Percentiles rank a stretch among this genome's conserved stretches.
These are phyloP conservation scores for Capromys pilorides DNA, from an alignment of 2,797 vertebrate species.

Conservation along the genomic window DNA sequence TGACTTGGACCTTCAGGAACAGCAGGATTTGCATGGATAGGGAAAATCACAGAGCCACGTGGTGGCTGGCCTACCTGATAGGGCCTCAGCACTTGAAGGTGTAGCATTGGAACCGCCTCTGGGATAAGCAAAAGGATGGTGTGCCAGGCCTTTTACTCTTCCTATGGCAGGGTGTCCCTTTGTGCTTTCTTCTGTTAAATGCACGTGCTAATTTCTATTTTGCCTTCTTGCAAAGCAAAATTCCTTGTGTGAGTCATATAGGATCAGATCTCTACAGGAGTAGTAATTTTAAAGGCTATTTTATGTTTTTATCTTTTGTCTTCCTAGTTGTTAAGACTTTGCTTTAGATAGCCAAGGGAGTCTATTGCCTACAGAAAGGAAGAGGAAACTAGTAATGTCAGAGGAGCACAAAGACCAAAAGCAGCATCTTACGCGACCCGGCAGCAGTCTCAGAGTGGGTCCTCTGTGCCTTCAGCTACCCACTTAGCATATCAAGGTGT, in stretches of 20 bases:
- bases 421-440: background rate
- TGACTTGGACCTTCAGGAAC: background rate
- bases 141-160: background rate
- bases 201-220: background rate
- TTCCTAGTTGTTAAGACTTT: background rate
- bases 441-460: background rate
- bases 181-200: background rate
- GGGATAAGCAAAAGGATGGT: background rate
- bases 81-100: background rate
- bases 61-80: background rate
- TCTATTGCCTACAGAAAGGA: background rate
- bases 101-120: background rate
- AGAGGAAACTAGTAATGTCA: background rate
- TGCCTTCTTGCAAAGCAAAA: slow-evolving; percentile 24
- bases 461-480: background rate
- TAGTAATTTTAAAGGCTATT: background rate
- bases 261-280: too few species aligned
- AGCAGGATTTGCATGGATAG: background rate
- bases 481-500: background rate
- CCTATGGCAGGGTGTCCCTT: background rate
- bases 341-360: background rate
- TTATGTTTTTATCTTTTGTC: background rate
- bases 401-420: background rate
- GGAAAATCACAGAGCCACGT: background rate
- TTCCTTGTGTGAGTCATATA: background rate